Evolutionary conservation across 2,797 vertebrate genomes (phyloP).

Genomic region (Ptychobarbus kaznakovi): DNA sequence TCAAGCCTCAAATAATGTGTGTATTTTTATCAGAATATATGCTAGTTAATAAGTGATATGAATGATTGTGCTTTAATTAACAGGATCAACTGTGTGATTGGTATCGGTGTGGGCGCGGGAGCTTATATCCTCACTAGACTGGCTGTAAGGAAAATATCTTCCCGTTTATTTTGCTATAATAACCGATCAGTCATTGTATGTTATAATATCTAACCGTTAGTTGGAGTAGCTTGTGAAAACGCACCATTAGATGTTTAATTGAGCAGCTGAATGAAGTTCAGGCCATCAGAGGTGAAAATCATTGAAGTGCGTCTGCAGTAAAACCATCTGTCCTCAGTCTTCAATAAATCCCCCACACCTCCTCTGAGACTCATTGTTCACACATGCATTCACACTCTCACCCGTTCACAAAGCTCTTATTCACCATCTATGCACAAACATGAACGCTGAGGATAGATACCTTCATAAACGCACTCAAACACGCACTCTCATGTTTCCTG

Average conservation of each 20-base stretch:
- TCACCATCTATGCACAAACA: not conserved
- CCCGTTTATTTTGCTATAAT: not conserved
- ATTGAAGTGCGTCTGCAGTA: not conserved
- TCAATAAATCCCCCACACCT: conserved; percentile 33
- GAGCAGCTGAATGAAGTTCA: not conserved
- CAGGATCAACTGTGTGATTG: conserved; percentile 88
- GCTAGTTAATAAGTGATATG: not conserved
- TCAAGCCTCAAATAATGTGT: not conserved
- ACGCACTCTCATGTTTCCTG: conserved; percentile 17
- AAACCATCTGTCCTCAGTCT: conserved; percentile 36
- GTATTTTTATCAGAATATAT: not conserved
- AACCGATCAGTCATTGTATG: not conserved
- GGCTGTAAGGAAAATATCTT: conserved; percentile 83
- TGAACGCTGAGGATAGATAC: not conserved
- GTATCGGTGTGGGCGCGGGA: conserved; percentile 93
- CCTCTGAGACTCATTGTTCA: not conserved
- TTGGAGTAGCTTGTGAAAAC: not conserved
- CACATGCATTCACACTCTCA: conserved; percentile 2
- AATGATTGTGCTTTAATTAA: conserved; percentile 51
- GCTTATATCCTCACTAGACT: conserved; percentile 91
- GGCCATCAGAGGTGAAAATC: not conserved
- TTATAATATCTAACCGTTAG: not conserved
- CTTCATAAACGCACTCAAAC: not conserved
- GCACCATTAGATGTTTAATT: not conserved
- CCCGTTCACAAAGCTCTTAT: conserved; percentile 5